phyloP scores from a whole-genome alignment of 2,797 vertebrate species.

The Anabacerthia variegaticeps region DNA sequence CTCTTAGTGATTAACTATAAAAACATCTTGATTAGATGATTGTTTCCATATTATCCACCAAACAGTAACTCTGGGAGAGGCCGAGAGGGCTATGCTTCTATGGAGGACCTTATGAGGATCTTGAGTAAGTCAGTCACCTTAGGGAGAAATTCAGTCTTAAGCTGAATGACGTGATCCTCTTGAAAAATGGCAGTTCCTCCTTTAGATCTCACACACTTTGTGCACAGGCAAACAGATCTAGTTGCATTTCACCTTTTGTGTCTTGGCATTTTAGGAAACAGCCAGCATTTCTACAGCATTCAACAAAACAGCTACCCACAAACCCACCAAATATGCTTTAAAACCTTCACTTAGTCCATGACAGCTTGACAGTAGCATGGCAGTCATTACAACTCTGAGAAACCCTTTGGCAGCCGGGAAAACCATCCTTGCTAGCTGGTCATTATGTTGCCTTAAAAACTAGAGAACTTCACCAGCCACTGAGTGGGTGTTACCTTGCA shows the following conservation, averaged over 20 bases:
- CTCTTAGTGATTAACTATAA: neutral
- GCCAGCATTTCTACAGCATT: neutral
- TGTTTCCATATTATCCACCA: neutral
- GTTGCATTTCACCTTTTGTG: neutral
- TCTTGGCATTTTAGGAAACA: neutral
- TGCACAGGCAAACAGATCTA: neutral
- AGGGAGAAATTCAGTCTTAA: neutral
- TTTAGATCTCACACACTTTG: neutral
- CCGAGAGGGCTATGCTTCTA: neutral
- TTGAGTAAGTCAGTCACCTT: neutral
- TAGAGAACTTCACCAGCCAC: neutral
- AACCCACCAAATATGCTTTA: neutral
- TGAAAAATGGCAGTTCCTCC: neutral
- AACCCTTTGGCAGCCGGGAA: neutral
- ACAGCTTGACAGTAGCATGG: slow-evolving; percentile 36
- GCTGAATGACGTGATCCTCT: neutral
- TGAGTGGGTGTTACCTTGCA: neutral
- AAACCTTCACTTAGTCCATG: neutral
- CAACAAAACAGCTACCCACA: neutral
- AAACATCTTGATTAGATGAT: neutral
- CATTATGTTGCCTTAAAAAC: slow-evolving; percentile 7
- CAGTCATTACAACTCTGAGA: neutral
- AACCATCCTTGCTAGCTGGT: slow-evolving; percentile 2
- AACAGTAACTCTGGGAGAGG: neutral
- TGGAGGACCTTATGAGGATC: neutral